Base-by-base conservation (phyloP, 2,888 invertebrate species). In the Ceriagrion tenellum region DNA sequence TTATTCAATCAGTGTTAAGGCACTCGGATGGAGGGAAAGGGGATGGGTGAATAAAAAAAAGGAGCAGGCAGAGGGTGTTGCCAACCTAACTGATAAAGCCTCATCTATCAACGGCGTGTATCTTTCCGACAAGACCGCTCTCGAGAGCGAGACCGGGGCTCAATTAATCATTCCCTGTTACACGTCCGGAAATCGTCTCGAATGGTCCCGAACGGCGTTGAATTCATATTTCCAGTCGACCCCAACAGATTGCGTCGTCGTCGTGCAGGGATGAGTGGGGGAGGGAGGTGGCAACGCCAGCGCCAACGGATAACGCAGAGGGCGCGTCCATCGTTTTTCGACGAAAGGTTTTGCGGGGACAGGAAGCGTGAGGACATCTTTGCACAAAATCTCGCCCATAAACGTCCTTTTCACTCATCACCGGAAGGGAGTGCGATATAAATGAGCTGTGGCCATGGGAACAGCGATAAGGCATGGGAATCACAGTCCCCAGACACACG, bases 41-140 rank as follows among this genome's bases (percentile, higher is more conserved):
- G n/a, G 35, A n/a, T n/a, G 2, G 16, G 13, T 12, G 69, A 30
- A 35, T 30, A 35, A 81, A 35, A 16, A 30, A 35, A 26, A 10
- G 35, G 16, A 18, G 35, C 30, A 35, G 35, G 30, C 13, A n/a
- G 69, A n/a, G 69, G 81, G 81, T 81, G 81, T 26, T 26, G 81
- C 81, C 30, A 81, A 26, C 69, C 69, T 69, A 81, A 81, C 81
- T 81, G 81, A 81, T 81, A 81, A 81, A 81, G 81, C 81, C 81
- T 81, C 81, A 81, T 81, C 81, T 81, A 81, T 81, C 81, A 81
- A 81, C 81, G 13, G 30, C 81, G 35, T 35, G 35, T 81, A 81
- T 81, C 81, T 81, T 81, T 81, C 81, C 35, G 81, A 81, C 81
- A 81, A 81, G 81, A 35, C 81, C 35, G 30, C 81, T 69, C 69